Base-by-base conservation (phyloP, 2,113 vertebrate genomes). In the Protobothrops flavoviridis region DNA sequence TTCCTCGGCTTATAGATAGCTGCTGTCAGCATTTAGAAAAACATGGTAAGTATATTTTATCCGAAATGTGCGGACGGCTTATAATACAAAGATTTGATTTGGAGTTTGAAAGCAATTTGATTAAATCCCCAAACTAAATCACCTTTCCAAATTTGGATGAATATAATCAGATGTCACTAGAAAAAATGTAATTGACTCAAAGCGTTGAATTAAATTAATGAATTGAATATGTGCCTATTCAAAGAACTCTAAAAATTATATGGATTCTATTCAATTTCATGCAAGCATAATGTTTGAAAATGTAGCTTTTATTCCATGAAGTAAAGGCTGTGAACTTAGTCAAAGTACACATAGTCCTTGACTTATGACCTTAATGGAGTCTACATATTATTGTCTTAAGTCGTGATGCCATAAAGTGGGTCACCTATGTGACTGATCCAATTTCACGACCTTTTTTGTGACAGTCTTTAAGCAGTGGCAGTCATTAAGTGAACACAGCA, bases 11-110 rank as follows among this genome's bases (percentile, higher is more conserved):
- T 90, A 98, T 99, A 95, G 99, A 99, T 96, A 98, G 98, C 95
- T 99, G 99, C 98, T 99, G 99, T 97, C 98, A 98, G 94, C 98
- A 99, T 97, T 98, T 99, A 97, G 99, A 99, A 97, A 99, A 98
- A 96, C 97, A 99, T 13, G 99, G 99, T 99, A 98, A 97, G 97
- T 95, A 90, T 88, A 93, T 86, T 94, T 96, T 1, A 0, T 92
- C 95, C 93, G n/a, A 94, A 85, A 12, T 69, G 69, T 53, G 24
- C 33, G 43, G 15, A 81, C 20, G 21, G 7, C 33, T 43, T 81
- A 81, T 43, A 81, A 1, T 81, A 43, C 74, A 74, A 74, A 17
- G 13, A 33, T 20, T 43, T 81, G 74, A 81, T 81, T 81, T 81
- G 74, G 17, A 81, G 74, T 43, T 81, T 81, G 33, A 81, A 81